These are phyloP conservation scores for Cataglyphis livida DNA, from an alignment of 2,888 invertebrate genomes.

Conservation along the genomic window DNA sequence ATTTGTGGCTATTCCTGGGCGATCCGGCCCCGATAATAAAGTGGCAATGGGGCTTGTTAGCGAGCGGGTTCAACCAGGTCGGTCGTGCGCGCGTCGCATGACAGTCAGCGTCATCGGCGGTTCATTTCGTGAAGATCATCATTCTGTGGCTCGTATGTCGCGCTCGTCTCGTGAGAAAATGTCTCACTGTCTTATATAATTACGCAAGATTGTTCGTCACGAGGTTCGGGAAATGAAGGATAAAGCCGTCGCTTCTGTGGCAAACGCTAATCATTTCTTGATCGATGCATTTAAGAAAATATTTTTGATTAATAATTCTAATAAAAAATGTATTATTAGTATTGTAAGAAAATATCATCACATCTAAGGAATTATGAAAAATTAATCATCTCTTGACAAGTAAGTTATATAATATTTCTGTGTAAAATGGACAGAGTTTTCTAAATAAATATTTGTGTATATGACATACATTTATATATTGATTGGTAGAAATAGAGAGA, in stretches of 20 bases:
- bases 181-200: constrained; percentile 32
- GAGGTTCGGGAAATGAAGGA: constrained; percentile 37
- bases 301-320: background rate
- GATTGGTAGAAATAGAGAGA: background rate
- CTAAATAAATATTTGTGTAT: background rate
- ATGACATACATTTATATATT: background rate
- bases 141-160: constrained; percentile 14
- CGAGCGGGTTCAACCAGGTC: constrained; percentile 78
- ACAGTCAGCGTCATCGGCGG: constrained; percentile 80
- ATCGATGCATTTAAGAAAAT: background rate
- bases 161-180: constrained; percentile 26
- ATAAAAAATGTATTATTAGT: background rate
- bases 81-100: constrained; percentile 70
- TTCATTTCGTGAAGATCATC: constrained; percentile 60
- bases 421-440: background rate
- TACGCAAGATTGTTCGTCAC: constrained; percentile 35
- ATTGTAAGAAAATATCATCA: background rate
- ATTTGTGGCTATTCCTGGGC: constrained; percentile 83
- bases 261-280: constrained; percentile 16
- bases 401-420: background rate
- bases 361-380: background rate
- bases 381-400: background rate
- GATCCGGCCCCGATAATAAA: constrained; percentile 84
- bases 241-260: constrained; percentile 15
- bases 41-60: constrained; percentile 85